phyloP scores from a whole-genome alignment of 2,888 invertebrate genomes.

The Trissoscelio sp. region DNA sequence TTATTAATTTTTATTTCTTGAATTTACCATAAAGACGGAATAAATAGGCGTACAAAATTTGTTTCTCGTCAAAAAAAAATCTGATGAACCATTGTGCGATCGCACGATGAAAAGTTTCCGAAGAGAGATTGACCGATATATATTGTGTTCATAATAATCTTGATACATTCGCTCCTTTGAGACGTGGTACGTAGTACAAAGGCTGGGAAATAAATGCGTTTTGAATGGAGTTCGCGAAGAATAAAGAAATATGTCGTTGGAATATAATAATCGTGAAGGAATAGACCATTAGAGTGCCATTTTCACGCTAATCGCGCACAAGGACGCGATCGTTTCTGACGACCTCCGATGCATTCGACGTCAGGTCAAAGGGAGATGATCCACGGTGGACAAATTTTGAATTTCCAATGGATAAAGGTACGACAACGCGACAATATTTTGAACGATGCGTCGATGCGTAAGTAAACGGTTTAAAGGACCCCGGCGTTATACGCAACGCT shows the following conservation, averaged over 20 bases:
- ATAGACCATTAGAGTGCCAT: conserved; percentile 64
- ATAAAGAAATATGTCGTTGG: conserved; percentile 59
- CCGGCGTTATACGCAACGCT: conserved; percentile 66
- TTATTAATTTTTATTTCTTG: too few species aligned
- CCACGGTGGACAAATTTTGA: conserved; percentile 64
- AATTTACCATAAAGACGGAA: too few species aligned
- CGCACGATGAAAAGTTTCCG: conserved; percentile 5
- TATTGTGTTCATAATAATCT: conserved; percentile 31
- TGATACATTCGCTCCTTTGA: conserved; percentile 18
- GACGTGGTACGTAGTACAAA: conserved; percentile 10
- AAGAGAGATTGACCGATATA: conserved; percentile 13
- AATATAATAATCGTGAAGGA: conserved; percentile 51
- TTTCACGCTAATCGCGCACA: conserved; percentile 68
- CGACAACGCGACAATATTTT: conserved; percentile 82
- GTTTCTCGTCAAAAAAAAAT: too few species aligned
- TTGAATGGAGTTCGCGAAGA: conserved; percentile 7
- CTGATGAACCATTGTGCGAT: too few species aligned
- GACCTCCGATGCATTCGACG: conserved; percentile 35
- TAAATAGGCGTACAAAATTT: too few species aligned
- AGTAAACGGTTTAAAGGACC: conserved; percentile 82
- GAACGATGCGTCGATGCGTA: conserved; percentile 80
- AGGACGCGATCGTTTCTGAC: conserved; percentile 62
- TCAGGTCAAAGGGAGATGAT: conserved; percentile 59
- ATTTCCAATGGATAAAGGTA: conserved; percentile 65
- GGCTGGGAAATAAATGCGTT: conserved; percentile 24